Evolutionary conservation across 2,113 vertebrate genomes (phyloP), one percentile per base, ranked within the genome.

Genomic region (Cynopterus brachyotis): DNA sequence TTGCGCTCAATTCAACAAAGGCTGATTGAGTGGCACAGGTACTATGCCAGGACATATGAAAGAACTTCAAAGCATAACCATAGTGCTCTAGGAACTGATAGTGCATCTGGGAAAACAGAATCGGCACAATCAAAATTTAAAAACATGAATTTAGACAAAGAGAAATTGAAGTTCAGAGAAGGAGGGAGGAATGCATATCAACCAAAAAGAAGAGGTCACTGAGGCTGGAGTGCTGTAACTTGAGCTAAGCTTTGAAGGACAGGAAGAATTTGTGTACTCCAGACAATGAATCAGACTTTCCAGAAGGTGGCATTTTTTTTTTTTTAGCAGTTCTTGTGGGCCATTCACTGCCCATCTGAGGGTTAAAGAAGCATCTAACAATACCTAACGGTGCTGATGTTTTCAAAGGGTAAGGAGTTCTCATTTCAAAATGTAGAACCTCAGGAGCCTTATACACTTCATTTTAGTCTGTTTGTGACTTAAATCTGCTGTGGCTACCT

Each of bases 351-450:
- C 70, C 59, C 75, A 70, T 83, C 66, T 89, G 83, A 95, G 96
- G 76, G 93, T 95, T 92, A 81, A 92, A 73, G 70, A 88, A 72
- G 53, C 80, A 81, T 66, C 81, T 78, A 55, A 70, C 70, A 76
- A 59, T 92, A 16, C 66, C 64, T 96, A 37, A 35, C 2, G 42
- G 76, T 92, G 81, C 42, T 89, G 84, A 91, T 81, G 94, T 96
- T 97, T 91, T 85, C 94, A 94, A 97, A 98, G 91, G 66, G 84
- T 85, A 93, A 96, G 90, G 76, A 91, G 64, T 70, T 95, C 66
- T 92, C 64, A 60, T 91, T 92, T 94, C 28, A 84, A 95, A 80
- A 84, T 19, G 24, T 22, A 67, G 72, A 88, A 3, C 35, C 93
- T 84, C 42, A 8, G 87, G 60, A 91, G 60, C 62, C 57, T 57